A percentile compares a stretch with the other conserved stretches of the same genome.
These are phyloP conservation scores for Yponomeuta plumbellus DNA, from an alignment of 2,888 invertebrate species.

Conservation along the genomic window DNA sequence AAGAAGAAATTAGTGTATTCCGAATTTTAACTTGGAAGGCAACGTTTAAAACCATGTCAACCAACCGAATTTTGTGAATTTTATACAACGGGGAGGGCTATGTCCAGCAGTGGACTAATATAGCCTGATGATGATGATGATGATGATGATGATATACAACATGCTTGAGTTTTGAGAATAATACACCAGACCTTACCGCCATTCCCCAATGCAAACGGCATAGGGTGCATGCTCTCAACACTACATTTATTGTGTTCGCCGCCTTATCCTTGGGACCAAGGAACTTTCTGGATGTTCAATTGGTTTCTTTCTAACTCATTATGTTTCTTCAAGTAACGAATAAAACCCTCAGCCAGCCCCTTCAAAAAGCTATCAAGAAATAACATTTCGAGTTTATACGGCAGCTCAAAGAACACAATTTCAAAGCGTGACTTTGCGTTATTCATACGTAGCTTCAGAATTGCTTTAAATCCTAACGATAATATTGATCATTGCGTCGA, in stretches of 20 bases:
- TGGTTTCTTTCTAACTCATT: neutral
- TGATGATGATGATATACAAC: too few relatives aligned
- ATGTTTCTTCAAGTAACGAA: neutral
- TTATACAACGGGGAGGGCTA: too few relatives aligned
- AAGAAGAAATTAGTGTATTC: neutral
- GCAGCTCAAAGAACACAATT: constrained; percentile 9
- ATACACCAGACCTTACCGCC: too few relatives aligned
- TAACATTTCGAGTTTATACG: neutral
- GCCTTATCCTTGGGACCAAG: neutral
- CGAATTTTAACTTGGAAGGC: neutral
- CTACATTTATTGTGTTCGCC: neutral
- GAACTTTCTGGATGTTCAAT: neutral
- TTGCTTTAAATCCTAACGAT: constrained; percentile 13
- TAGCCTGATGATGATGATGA: too few relatives aligned
- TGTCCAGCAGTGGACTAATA: too few relatives aligned
- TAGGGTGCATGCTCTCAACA: too few relatives aligned
- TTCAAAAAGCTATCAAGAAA: neutral
- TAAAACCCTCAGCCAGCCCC: neutral
- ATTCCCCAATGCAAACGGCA: too few relatives aligned
- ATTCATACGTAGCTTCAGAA: neutral
- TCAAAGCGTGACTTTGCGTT: constrained; percentile 8
- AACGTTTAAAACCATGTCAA: too few relatives aligned
- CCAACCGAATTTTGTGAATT: too few relatives aligned
- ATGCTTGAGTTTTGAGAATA: too few relatives aligned
- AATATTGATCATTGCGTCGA: constrained; percentile 15